A percentile compares a stretch with the other conserved stretches of the same genome.
These are phyloP conservation scores for Acropora yongei DNA, from an alignment of 64 coral and sea anemone species.

Conservation along the genomic window DNA sequence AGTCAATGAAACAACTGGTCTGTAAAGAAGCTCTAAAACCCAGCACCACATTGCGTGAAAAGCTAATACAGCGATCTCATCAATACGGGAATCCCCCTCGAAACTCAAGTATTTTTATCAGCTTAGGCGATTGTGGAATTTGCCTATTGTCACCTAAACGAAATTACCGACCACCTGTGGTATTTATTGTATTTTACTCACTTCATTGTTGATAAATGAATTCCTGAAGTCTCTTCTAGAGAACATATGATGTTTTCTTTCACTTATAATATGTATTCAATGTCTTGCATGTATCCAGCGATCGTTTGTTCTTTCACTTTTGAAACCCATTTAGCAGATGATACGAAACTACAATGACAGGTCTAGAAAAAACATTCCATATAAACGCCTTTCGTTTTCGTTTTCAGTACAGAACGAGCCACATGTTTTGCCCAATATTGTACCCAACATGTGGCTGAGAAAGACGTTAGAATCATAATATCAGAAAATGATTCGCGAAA, in stretches of 20 bases:
- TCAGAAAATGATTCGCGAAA: too few species aligned
- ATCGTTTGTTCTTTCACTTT: too few species aligned
- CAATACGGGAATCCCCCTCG: conserved; percentile 35
- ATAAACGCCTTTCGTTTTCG: not conserved
- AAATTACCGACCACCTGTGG: not conserved
- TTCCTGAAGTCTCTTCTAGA: not conserved
- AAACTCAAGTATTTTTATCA: not conserved
- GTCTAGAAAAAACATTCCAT: not conserved
- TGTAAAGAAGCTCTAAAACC: not conserved
- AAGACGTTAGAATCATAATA: too few species aligned
- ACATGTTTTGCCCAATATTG: not conserved
- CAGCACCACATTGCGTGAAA: conserved; percentile 16
- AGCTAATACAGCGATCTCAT: conserved; percentile 17
- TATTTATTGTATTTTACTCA: not conserved
- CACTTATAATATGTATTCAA: not conserved
- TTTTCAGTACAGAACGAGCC: not conserved
- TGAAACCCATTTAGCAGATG: too few species aligned
- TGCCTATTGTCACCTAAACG: conserved; percentile 1
- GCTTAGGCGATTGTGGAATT: not conserved
- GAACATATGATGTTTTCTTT: not conserved
- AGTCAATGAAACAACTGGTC: not conserved
- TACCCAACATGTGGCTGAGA: not conserved
- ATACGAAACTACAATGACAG: not conserved
- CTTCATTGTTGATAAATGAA: not conserved
- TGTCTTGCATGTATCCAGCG: too few species aligned